Conservation (phyloP, 2,113 vertebrate species). For the Xiphorhynchus elegans region DNA sequence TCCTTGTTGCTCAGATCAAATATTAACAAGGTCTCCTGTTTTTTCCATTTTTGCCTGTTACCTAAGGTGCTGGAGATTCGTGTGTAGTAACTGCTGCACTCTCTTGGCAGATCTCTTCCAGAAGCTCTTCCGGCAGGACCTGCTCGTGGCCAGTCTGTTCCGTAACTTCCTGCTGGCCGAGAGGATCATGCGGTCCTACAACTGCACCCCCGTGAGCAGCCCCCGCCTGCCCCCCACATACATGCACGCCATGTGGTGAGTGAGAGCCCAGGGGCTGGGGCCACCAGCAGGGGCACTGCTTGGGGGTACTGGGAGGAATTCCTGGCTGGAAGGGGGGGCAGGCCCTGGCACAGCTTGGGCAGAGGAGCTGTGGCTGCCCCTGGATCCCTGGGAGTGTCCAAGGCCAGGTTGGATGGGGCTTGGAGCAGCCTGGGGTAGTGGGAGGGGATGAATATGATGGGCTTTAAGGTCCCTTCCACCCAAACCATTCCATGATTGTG, state of each 20-base stretch:
- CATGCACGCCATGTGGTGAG: conserved; percentile 99
- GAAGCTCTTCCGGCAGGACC: conserved; percentile 97
- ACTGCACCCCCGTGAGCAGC: conserved; percentile 97
- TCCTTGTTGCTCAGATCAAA: background rate
- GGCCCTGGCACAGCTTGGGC: background rate
- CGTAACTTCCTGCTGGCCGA: conserved; percentile 96
- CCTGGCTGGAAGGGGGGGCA: background rate
- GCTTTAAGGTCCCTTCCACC: background rate
- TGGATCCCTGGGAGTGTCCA: background rate
- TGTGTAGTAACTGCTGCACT: fast-evolving
- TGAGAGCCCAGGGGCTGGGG: background rate
- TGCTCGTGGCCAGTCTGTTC: conserved; percentile 95
- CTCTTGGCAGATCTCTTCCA: conserved; percentile 90
- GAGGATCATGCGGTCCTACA: conserved; percentile 97
- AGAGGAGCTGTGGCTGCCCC: background rate
- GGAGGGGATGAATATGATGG: fast-evolving
- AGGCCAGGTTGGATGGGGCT: background rate
- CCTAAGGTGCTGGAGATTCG: fast-evolving
- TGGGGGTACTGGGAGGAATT: background rate
- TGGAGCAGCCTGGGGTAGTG: fast-evolving
- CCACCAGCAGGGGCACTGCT: background rate
- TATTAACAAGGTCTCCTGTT: fast-evolving
- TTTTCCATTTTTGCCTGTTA: fast-evolving
- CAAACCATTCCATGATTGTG: fast-evolving
- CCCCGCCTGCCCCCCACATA: conserved; percentile 94